phyloP scores from a whole-genome alignment of 2,888 invertebrate genomes.

The Lasioglossum malachurum region DNA sequence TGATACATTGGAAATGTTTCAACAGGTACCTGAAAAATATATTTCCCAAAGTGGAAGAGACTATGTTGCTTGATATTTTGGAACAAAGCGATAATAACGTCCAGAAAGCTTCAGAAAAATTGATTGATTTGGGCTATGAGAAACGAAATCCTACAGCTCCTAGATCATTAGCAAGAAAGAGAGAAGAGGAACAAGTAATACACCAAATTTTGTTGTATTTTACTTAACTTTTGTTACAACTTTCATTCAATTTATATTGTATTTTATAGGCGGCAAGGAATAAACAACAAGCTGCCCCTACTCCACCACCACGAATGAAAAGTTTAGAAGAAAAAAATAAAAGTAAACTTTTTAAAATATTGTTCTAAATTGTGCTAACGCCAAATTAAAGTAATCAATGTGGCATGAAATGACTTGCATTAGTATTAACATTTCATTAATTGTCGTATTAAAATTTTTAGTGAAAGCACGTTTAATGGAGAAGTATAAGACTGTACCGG shows the following conservation, averaged over 20 bases:
- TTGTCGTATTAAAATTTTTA: slow-evolving; percentile 80
- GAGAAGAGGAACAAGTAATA: slow-evolving; percentile 81
- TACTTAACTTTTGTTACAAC: not conserved
- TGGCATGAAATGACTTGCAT: not conserved
- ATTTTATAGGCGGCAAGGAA: slow-evolving; percentile 60
- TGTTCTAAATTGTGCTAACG: not conserved
- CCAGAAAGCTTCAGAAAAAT: slow-evolving; percentile 93
- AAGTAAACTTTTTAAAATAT: slow-evolving; percentile 85
- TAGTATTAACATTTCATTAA: not conserved
- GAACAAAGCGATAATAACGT: slow-evolving; percentile 96
- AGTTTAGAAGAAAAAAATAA: slow-evolving; percentile 89
- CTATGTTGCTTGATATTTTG: slow-evolving; percentile 92
- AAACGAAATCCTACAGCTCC: slow-evolving; percentile 89
- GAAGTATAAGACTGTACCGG: slow-evolving; percentile 91
- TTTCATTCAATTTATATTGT: slow-evolving; percentile 16
- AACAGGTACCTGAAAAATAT: slow-evolving; percentile 95
- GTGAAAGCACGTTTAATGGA: slow-evolving; percentile 90
- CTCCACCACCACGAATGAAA: slow-evolving; percentile 88
- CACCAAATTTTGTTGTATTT: not conserved
- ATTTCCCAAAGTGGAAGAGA: slow-evolving; percentile 96
- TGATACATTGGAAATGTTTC: slow-evolving; percentile 55
- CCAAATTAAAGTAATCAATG: not conserved
- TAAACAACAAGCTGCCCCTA: slow-evolving; percentile 73
- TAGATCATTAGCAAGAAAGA: slow-evolving; percentile 85
- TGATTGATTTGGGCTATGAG: slow-evolving; percentile 93